Evolutionary conservation across 2,113 vertebrate genomes (phyloP).

Genomic region (Copsychus sechellarum): DNA sequence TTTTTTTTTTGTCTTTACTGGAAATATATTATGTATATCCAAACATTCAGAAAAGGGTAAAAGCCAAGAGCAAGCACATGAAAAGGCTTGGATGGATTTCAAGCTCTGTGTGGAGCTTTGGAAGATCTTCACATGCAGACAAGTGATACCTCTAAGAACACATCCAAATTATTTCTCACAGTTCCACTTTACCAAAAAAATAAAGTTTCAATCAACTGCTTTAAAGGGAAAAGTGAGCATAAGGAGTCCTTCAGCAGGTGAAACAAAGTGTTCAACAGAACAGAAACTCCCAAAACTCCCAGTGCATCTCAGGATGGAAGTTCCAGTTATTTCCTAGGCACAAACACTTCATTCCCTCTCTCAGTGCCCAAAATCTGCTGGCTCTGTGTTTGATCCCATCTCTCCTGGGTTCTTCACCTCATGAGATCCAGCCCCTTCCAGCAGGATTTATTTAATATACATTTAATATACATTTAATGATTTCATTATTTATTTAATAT

Average conservation of each 20-base stretch:
- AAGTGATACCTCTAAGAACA: neutral
- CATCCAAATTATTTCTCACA: neutral
- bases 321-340: neutral
- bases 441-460: neutral
- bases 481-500: neutral
- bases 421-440: neutral
- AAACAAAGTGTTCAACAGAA: neutral
- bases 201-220: neutral
- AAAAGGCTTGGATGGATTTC: neutral
- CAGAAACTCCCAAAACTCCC: neutral
- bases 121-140: neutral
- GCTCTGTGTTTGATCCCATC: neutral
- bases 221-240: neutral
- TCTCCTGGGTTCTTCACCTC: neutral
- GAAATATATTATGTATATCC: neutral
- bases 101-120: neutral
- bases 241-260: neutral
- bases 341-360: neutral
- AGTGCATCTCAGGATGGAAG: neutral
- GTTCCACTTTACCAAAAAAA: neutral
- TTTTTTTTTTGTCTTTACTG: neutral
- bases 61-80: neutral
- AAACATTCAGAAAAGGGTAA: neutral
- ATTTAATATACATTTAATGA: neutral
- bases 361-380: fast-evolving